These are phyloP conservation scores for Eilema griseolum DNA, from an alignment of 2,888 invertebrate genomes.

Conservation along the genomic window DNA sequence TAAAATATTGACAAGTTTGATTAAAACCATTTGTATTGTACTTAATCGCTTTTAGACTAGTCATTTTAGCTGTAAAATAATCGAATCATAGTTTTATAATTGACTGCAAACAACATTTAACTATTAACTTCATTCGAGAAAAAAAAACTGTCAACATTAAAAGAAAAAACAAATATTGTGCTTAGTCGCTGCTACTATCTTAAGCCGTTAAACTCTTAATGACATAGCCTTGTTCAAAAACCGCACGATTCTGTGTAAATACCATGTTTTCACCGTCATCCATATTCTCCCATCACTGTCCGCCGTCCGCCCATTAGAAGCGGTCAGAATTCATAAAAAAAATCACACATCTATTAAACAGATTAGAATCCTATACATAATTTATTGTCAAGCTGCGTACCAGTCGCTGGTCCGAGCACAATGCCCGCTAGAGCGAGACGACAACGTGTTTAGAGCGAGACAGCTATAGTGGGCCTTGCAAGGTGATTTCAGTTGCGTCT, in stretches of 20 bases:
- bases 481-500: conserved; percentile 86
- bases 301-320: conserved; percentile 24
- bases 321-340: conserved; percentile 65
- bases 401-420: conserved; percentile 75
- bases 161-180: conserved; percentile 23
- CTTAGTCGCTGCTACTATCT: conserved; percentile 6
- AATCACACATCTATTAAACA: conserved; percentile 84
- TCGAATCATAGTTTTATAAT: background rate
- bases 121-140: background rate
- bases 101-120: background rate
- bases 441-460: conserved; percentile 73
- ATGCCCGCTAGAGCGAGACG: conserved; percentile 82
- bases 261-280: conserved; percentile 26
- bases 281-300: conserved; percentile 16
- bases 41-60: background rate
- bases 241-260: conserved; percentile 28
- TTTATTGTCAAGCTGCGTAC: conserved; percentile 82
- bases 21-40: background rate
- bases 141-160: background rate
- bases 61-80: background rate
- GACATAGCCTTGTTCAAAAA: conserved; percentile 23
- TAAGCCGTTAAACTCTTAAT: conserved; percentile 19
- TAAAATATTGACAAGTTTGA: background rate
- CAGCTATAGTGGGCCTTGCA: conserved; percentile 84
- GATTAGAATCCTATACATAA: conserved; percentile 86